Conservation (phyloP, 1,140 invertebrate genomes). For the Eueides isabella region DNA sequence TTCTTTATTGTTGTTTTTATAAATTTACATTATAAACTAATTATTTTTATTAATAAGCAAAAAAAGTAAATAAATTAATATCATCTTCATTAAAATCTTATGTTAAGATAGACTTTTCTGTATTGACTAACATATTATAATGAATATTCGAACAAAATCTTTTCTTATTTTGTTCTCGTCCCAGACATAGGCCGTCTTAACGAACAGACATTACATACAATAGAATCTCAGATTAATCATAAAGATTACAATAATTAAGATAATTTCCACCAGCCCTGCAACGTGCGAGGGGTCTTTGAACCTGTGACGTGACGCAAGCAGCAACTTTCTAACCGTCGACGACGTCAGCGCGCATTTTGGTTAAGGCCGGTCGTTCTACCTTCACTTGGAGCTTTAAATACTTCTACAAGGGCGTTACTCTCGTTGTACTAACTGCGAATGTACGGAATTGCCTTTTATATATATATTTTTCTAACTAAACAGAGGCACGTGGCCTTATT, state of each 20-base stretch:
- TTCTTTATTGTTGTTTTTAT: too few species aligned
- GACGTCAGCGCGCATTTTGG: conserved; percentile 45
- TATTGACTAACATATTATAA: too few species aligned
- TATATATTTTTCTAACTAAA: too few species aligned
- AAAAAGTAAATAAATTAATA: too few species aligned
- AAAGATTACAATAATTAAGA: conserved; percentile 7
- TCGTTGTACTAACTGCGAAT: neutral
- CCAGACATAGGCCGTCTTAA: neutral
- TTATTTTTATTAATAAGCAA: too few species aligned
- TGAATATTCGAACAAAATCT: too few species aligned
- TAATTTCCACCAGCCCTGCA: conserved; percentile 25
- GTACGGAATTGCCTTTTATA: neutral
- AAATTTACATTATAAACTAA: too few species aligned
- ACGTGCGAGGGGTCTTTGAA: conserved; percentile 41
- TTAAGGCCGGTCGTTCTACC: conserved; percentile 47
- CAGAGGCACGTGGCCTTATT: too few species aligned
- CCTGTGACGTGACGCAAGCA: conserved; percentile 46
- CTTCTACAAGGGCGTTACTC: conserved; percentile 36
- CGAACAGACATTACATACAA: neutral
- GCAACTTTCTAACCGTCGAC: conserved; percentile 48
- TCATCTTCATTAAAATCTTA: too few species aligned
- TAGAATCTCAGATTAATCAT: neutral
- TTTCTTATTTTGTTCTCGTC: neutral
- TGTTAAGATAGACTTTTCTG: too few species aligned
- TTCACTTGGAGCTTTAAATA: conserved; percentile 43